phyloP scores from a whole-genome alignment of 1,140 invertebrate genomes.

The Pseudobourletiella spinata region DNA sequence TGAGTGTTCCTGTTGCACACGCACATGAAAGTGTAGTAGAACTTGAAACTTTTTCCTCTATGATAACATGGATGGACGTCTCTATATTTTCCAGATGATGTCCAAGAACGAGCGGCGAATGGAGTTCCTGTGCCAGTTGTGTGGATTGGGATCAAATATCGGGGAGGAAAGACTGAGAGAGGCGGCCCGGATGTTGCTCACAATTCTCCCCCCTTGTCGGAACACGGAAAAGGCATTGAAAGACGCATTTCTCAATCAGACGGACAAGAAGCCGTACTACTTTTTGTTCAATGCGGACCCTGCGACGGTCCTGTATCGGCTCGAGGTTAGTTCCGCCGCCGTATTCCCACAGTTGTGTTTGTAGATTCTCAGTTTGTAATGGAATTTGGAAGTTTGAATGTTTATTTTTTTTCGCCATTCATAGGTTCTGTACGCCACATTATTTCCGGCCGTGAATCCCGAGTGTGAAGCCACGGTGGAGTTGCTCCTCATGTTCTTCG shows the following conservation, averaged over 20 bases:
- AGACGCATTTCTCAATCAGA: constrained; percentile 41
- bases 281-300: constrained; percentile 41
- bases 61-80: too few species aligned
- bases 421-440: constrained; percentile 77
- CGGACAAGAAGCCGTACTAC: constrained; percentile 29
- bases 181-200: constrained; percentile 72
- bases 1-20: constrained; percentile 43
- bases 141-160: constrained; percentile 74
- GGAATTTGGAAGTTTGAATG: too few species aligned
- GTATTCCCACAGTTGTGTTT: too few species aligned
- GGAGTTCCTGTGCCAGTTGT: constrained; percentile 82
- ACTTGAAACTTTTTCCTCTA: too few species aligned
- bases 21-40: too few species aligned
- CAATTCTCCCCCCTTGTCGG: constrained; percentile 80
- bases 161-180: constrained; percentile 71
- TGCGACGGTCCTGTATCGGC: constrained; percentile 66
- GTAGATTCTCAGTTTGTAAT: too few species aligned
- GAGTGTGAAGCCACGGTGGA: constrained; percentile 70
- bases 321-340: constrained; percentile 53
- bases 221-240: constrained; percentile 58
- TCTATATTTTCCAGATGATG: constrained; percentile 51
- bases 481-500: constrained; percentile 82
- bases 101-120: constrained; percentile 70
- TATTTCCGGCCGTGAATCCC: constrained; percentile 83
- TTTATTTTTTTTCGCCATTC: constrained; percentile 37